Base-by-base conservation (phyloP, 1,140 invertebrate genomes). In the Drosophila albomicans region DNA sequence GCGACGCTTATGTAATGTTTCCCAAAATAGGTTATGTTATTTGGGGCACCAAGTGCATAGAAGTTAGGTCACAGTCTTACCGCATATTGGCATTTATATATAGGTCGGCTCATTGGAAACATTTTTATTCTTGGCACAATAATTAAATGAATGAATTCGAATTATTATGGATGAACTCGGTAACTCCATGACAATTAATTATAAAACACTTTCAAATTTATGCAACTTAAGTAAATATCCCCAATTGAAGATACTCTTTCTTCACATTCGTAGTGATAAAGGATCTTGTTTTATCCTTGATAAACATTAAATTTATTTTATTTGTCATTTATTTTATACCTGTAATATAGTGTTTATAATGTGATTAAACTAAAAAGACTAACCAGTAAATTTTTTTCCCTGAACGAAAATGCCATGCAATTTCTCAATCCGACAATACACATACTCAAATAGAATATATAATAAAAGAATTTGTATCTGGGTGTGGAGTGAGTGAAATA, bases 301-400 rank as follows among this genome's bases (percentile, higher is more conserved):
- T 56, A 51, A 58, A 49, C 10, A 30, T 52, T 30, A 1, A 30
- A 32, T 56, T 71, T 30, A 32, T 20, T 49, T 25, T 10, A 32
- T 28, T 62, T 11, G 20, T 15, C 0, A 35, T 10, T 45, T 13
- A 38, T 56, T 74, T 58, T 51, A 65, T 86, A 86, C 82, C 82
- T 86, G 86, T 87, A 78, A 54, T 69, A 80, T 84, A 86, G 82
- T 86, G 82, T 86, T 86, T 87, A 87, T 86, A 82, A 74, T 82
- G 80, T 73, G 82, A 78, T 76, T 79, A 82, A 86, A 82, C 68
- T 82, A 86, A 86, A 86, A 86, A 86, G 82, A 86, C 82, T 86
- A 87, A 86, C 56, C 78, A 69, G 75, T 35, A 41, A 56, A 57
- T n/a, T 38, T 69, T 51, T 78, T 82, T 57, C 13, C 20, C 15